Percentiles rank a stretch among this genome's conserved stretches.
Evolutionary conservation across 2,113 vertebrate species (phyloP).

Genomic region (Monarcha castaneiventris): DNA sequence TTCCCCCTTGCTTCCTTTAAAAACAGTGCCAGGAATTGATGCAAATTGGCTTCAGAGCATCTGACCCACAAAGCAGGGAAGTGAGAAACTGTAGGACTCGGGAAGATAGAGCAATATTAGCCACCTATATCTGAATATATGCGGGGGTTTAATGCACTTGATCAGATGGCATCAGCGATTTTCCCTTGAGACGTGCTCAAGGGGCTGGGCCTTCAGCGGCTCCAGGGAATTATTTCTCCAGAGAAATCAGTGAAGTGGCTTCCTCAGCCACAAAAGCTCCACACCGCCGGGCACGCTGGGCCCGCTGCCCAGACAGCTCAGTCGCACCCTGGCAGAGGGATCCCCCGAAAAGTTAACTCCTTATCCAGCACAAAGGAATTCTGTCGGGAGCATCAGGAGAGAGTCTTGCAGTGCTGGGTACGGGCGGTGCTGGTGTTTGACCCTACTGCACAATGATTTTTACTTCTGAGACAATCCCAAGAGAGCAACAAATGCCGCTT

Average conservation of each 20-base stretch:
- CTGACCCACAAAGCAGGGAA: slow-evolving; percentile 51
- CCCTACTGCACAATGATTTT: neutral
- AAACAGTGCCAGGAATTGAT: slow-evolving; percentile 65
- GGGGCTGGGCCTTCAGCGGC: neutral
- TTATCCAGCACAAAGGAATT: neutral
- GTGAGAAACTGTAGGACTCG: slow-evolving; percentile 23
- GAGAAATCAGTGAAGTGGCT: neutral
- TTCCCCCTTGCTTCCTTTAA: slow-evolving; percentile 63
- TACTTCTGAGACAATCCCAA: neutral
- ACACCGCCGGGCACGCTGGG: accelerated
- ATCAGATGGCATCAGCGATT: neutral
- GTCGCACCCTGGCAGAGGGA: accelerated
- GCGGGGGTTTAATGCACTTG: accelerated
- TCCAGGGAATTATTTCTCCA: neutral
- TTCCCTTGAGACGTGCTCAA: neutral
- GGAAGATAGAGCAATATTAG: neutral
- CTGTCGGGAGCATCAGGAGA: neutral
- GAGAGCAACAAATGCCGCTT: neutral
- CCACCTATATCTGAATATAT: neutral
- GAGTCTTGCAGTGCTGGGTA: neutral
- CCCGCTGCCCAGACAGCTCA: neutral
- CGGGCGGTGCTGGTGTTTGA: neutral
- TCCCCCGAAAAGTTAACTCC: neutral
- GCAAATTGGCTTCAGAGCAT: slow-evolving; percentile 40
- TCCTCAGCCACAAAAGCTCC: neutral